phyloP scores from a whole-genome alignment of 1,140 invertebrate genomes.

The Drosophila gunungcola region DNA sequence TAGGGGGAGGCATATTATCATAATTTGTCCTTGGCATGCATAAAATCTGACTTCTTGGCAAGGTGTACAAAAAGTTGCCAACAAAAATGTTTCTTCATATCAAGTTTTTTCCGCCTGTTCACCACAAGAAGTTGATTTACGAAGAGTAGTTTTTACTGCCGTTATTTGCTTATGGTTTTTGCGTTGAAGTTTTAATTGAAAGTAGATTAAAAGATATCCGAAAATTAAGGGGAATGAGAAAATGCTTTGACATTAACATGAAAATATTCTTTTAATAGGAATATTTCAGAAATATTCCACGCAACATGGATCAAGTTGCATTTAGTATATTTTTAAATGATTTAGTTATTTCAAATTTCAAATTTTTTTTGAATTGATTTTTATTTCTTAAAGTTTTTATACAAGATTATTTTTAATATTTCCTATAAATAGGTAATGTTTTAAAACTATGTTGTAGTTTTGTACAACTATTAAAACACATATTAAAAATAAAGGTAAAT shows the following conservation, averaged over 20 bases:
- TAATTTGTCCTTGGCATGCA: slow-evolving; percentile 54
- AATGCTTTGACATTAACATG: neutral
- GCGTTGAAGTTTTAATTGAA: slow-evolving; percentile 38
- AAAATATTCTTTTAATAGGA: too few relatives aligned
- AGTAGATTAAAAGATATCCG: slow-evolving; percentile 1
- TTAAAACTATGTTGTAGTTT: too few relatives aligned
- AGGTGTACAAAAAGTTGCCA: slow-evolving; percentile 51
- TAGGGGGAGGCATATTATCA: slow-evolving; percentile 42
- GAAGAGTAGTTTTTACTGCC: slow-evolving; percentile 1
- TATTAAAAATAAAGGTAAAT: too few relatives aligned
- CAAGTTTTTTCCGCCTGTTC: slow-evolving; percentile 30
- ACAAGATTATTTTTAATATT: too few relatives aligned
- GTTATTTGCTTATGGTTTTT: slow-evolving; percentile 9
- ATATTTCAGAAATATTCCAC: too few relatives aligned
- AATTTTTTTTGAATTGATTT: too few relatives aligned
- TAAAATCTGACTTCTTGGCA: slow-evolving; percentile 48
- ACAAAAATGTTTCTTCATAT: slow-evolving; percentile 44
- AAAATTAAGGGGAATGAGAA: neutral
- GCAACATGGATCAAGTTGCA: too few relatives aligned
- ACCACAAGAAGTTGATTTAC: slow-evolving; percentile 41
- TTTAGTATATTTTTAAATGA: too few relatives aligned
- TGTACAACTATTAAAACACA: too few relatives aligned
- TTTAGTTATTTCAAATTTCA: too few relatives aligned
- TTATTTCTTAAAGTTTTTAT: too few relatives aligned
- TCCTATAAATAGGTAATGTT: too few relatives aligned